These are phyloP conservation scores for Anoura caudifer DNA, from an alignment of 2,113 vertebrate genomes.

Conservation along the genomic window DNA sequence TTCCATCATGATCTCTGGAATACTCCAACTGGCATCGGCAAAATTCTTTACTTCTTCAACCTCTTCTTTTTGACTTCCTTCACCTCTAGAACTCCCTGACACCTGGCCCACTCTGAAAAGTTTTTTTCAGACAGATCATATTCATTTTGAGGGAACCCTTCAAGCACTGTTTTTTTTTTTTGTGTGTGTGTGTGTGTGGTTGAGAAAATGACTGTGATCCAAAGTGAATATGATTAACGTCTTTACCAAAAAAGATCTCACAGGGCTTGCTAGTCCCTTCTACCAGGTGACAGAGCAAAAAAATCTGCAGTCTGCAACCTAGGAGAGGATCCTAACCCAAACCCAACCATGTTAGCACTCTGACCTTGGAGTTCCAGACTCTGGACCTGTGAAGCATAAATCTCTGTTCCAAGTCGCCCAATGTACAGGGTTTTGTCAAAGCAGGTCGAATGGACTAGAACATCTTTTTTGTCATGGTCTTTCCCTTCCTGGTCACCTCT, in stretches of 20 bases:
- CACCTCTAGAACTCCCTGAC: neutral
- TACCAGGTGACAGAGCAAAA: neutral
- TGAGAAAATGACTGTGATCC: too few species aligned
- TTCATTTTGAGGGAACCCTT: neutral
- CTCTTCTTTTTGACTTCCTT: neutral
- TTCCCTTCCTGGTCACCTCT: neutral
- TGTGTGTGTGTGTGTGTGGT: too few species aligned
- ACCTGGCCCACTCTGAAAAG: neutral
- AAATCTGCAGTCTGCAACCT: neutral
- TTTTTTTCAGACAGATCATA: too few species aligned
- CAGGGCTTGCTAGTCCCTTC: neutral
- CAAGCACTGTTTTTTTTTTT: neutral
- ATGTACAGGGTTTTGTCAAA: neutral
- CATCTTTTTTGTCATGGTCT: neutral
- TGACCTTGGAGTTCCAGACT: neutral
- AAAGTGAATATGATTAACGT: neutral
- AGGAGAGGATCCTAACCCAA: neutral
- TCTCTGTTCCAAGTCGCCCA: neutral
- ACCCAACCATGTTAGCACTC: neutral
- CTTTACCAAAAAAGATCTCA: neutral
- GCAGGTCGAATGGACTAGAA: neutral
- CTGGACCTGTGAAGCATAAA: neutral
- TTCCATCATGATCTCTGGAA: neutral
- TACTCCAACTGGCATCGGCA: neutral
- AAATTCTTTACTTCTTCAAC: neutral